phyloP scores from a whole-genome alignment of 2,888 invertebrate genomes.

The Pteria penguin region DNA sequence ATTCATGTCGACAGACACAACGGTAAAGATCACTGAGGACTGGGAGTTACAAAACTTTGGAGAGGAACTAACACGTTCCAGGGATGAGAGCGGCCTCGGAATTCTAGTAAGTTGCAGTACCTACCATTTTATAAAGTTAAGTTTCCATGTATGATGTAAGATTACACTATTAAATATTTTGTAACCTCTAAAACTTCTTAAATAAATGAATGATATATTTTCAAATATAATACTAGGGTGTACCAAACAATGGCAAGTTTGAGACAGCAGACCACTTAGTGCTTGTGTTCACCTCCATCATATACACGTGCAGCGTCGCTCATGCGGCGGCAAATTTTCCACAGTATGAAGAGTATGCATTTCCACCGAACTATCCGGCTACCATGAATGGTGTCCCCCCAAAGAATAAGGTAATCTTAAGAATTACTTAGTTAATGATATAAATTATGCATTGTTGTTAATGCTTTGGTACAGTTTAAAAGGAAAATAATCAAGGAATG shows the following conservation, averaged over 20 bases:
- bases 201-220: too few relatives aligned
- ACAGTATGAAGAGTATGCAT: slow-evolving; percentile 67
- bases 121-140: too few relatives aligned
- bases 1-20: slow-evolving; percentile 73
- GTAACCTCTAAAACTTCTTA: too few relatives aligned
- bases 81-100: slow-evolving; percentile 69
- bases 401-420: slow-evolving; percentile 49
- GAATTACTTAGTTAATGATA: too few relatives aligned
- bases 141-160: too few relatives aligned
- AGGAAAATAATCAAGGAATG: too few relatives aligned
- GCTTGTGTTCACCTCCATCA: slow-evolving; percentile 50
- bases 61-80: slow-evolving; percentile 73
- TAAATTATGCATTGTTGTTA: too few relatives aligned
- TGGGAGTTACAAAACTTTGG: slow-evolving; percentile 77
- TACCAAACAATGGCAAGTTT: slow-evolving; percentile 51
- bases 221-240: slow-evolving; percentile 51
- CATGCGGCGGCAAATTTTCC: slow-evolving; percentile 61
- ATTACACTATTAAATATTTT: too few relatives aligned
- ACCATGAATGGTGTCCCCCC: slow-evolving; percentile 57
- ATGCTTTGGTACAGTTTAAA: too few relatives aligned
- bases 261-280: slow-evolving; percentile 47
- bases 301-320: slow-evolving; percentile 61
- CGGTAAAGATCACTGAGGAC: slow-evolving; percentile 72
- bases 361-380: slow-evolving; percentile 64
- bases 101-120: slow-evolving; percentile 54